Conservation (phyloP, 1,140 invertebrate genomes). For the Drosophila ercepeae region DNA sequence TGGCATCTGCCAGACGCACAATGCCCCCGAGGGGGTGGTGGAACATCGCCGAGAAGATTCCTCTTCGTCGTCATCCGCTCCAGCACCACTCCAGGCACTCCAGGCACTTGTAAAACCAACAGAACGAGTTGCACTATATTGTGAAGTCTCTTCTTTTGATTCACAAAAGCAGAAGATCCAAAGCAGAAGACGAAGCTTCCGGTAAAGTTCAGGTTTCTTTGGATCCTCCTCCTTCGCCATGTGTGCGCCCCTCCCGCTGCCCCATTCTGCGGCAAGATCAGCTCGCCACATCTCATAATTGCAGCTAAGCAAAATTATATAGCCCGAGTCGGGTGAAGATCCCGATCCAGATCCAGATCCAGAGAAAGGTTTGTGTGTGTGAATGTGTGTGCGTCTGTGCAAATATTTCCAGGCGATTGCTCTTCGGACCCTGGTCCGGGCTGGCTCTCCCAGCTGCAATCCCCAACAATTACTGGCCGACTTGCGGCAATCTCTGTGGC, state of each 20-base stretch:
- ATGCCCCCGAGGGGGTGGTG: neutral
- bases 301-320: slow-evolving; percentile 81
- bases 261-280: slow-evolving; percentile 53
- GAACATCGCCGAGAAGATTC: slow-evolving; percentile 1
- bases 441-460: slow-evolving; percentile 47
- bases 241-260: slow-evolving; percentile 11
- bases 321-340: slow-evolving; percentile 25
- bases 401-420: slow-evolving; percentile 64
- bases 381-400: slow-evolving; percentile 36
- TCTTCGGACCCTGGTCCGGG: slow-evolving; percentile 28
- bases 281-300: slow-evolving; percentile 74
- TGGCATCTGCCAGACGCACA: slow-evolving; percentile 67
- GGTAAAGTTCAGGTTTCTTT: slow-evolving; percentile 63
- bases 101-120: slow-evolving; percentile 72
- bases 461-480: slow-evolving; percentile 68
- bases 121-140: slow-evolving; percentile 60
- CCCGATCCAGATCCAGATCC: slow-evolving; percentile 40
- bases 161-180: slow-evolving; percentile 44
- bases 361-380: no score
- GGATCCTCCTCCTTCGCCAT: slow-evolving; percentile 3
- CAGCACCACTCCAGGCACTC: slow-evolving; percentile 57
- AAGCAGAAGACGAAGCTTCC: slow-evolving; percentile 60
- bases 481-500: slow-evolving; percentile 55
- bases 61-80: slow-evolving; percentile 2
- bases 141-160: slow-evolving; percentile 34